Evolutionary conservation across 2,113 vertebrate genomes (phyloP).

Genomic region (Oreochromis spilurus): DNA sequence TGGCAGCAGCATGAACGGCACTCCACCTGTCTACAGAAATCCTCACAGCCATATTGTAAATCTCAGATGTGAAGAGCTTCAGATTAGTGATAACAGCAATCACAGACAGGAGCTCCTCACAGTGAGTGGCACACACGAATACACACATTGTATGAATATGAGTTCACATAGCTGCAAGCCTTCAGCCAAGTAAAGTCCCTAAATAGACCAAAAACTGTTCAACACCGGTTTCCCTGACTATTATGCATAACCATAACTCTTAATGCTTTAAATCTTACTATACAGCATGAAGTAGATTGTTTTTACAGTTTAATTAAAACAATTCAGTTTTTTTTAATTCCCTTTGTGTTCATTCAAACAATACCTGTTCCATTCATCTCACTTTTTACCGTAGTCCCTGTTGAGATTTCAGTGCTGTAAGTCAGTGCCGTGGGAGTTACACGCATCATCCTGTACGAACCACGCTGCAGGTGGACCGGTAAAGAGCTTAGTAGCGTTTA

Average conservation of each 20-base stretch:
- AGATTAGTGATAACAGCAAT: constrained; percentile 40
- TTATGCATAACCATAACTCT: neutral
- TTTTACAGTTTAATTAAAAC: neutral
- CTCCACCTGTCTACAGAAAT: constrained; percentile 27
- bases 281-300: neutral
- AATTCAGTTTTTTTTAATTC: neutral
- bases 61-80: constrained; percentile 11
- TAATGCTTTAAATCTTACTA: neutral
- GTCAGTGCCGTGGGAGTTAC: neutral
- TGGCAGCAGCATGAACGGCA: constrained; percentile 15
- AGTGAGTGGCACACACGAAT: neutral
- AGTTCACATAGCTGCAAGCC: neutral
- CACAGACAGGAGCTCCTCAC: neutral
- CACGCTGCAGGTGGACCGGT: neutral
- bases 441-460: neutral
- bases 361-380: neutral
- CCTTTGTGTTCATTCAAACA: neutral
- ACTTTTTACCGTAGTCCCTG: neutral
- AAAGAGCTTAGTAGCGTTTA: neutral
- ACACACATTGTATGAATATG: neutral
- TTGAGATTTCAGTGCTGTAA: neutral
- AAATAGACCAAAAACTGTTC: neutral
- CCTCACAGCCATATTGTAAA: constrained; percentile 42
- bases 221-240: neutral
- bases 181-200: neutral